A percentile compares a stretch with the other conserved stretches of the same genome.
Conservation (phyloP, 2,113 vertebrate genomes). For the Caracal caracal region DNA sequence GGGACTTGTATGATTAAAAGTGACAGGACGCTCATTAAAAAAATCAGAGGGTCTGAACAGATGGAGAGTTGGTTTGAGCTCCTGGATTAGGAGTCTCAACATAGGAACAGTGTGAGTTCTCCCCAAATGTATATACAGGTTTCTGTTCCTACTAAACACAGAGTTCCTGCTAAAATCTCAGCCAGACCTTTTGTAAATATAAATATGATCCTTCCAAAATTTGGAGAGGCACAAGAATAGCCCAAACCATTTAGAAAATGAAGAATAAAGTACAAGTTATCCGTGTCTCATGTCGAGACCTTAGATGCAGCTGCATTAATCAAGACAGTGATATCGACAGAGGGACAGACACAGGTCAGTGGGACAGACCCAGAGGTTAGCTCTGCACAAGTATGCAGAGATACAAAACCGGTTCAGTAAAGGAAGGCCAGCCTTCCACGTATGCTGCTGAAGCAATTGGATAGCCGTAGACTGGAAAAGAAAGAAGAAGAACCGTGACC, state of each 20-base stretch:
- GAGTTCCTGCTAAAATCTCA: not conserved
- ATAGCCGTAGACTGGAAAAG: not conserved
- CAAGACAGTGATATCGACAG: accelerated
- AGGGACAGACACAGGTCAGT: not conserved
- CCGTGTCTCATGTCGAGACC: not conserved
- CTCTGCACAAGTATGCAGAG: accelerated
- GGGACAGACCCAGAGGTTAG: not conserved
- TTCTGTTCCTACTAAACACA: not conserved
- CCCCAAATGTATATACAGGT: not conserved
- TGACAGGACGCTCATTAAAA: not conserved
- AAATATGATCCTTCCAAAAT: not conserved
- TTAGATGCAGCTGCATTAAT: too few relatives aligned
- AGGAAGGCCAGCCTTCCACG: not conserved
- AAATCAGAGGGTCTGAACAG: not conserved
- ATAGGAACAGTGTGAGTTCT: not conserved
- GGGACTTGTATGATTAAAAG: not conserved
- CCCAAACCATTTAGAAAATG: not conserved
- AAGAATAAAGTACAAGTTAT: not conserved
- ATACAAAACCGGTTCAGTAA: not conserved
- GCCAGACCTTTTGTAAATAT: not conserved
- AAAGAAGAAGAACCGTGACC: not conserved
- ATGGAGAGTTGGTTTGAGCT: not conserved
- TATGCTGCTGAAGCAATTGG: too few relatives aligned
- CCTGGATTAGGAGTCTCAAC: not conserved
- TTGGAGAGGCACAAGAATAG: not conserved